phyloP scores from a whole-genome alignment of 2,113 vertebrate species.

The Upupa epops region DNA sequence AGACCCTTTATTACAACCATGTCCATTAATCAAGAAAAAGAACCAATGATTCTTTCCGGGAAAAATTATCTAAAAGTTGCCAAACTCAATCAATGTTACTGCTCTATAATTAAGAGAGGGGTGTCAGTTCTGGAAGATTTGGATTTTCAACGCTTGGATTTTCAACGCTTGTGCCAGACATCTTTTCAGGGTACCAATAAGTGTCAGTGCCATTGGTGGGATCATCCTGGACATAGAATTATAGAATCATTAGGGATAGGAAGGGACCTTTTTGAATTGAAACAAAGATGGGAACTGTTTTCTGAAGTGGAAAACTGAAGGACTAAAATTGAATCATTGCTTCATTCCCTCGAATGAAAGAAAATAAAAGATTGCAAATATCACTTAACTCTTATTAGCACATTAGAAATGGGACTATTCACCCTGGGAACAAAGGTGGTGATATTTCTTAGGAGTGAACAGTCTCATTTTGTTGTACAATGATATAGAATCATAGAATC shows the following conservation, averaged over 20 bases:
- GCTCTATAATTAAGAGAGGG: background rate
- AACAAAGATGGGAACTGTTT: conserved; percentile 45
- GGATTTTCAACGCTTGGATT: fast-evolving
- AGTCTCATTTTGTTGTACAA: background rate
- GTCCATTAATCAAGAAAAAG: background rate
- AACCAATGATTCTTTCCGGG: too few relatives aligned
- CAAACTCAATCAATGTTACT: background rate
- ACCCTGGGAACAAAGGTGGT: background rate
- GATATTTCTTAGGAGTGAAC: conserved; percentile 25
- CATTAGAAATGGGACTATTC: background rate
- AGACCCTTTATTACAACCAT: background rate
- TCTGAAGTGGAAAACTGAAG: conserved; percentile 34
- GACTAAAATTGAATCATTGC: conserved; percentile 55
- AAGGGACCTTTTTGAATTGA: conserved; percentile 46
- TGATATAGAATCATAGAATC: too few relatives aligned
- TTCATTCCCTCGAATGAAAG: conserved; percentile 1
- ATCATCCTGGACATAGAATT: background rate
- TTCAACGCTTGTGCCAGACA: fast-evolving
- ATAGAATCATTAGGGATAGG: too few relatives aligned
- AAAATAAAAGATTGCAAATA: conserved; percentile 52
- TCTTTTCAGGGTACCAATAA: background rate
- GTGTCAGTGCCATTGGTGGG: fast-evolving
- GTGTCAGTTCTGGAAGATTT: background rate
- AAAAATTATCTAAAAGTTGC: background rate
- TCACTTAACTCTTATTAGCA: conserved; percentile 56